Conservation (phyloP, 2,888 invertebrate species). For the Aphidoletes aphidimyza region DNA sequence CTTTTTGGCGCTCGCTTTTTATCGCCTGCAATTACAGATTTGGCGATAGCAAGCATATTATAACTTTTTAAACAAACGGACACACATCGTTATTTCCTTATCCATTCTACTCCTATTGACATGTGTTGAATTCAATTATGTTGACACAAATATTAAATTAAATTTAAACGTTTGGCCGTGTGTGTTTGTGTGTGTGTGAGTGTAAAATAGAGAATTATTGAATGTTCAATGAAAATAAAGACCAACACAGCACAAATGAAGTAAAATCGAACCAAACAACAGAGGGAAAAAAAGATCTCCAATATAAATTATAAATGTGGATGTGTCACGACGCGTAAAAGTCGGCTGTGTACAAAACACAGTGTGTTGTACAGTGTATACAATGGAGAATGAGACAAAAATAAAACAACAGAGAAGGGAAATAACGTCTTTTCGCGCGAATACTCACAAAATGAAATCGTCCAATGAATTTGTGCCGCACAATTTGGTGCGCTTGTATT, state of each 20-base stretch:
- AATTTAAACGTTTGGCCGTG: neutral
- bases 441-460: constrained; percentile 32
- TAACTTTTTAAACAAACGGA: too few relatives aligned
- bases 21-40: neutral
- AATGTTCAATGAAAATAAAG: constrained; percentile 14
- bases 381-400: neutral
- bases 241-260: neutral
- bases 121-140: neutral
- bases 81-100: too few relatives aligned
- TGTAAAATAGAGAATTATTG: neutral
- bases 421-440: constrained; percentile 43
- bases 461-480: neutral
- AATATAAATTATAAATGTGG: constrained; percentile 10
- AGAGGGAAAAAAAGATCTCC: neutral
- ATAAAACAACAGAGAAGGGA: too few relatives aligned
- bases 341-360: too few relatives aligned
- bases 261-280: neutral
- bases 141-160: constrained; percentile 35
- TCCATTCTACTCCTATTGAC: too few relatives aligned
- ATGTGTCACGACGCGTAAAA: constrained; percentile 45
- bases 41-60: neutral
- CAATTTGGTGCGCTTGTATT: constrained; percentile 4
- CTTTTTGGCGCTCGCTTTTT: neutral
- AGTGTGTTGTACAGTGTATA: constrained; percentile 16
- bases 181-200: neutral